phyloP scores from a whole-genome alignment of 2,888 invertebrate genomes.

The Ischnus inquisitorius region DNA sequence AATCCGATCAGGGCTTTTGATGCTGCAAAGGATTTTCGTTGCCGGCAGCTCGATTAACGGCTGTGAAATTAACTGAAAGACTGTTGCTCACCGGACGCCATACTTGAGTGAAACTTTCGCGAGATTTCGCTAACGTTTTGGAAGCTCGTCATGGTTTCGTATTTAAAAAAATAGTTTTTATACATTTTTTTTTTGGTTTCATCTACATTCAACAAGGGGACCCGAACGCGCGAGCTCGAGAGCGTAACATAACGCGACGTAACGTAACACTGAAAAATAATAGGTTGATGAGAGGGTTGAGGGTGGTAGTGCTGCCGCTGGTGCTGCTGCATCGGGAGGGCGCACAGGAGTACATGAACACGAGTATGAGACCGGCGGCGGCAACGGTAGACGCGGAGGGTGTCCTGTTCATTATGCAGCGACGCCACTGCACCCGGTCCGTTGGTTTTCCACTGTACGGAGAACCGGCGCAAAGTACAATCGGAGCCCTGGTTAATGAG shows the following conservation, averaged over 20 bases:
- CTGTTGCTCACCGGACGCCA: slow-evolving; percentile 17
- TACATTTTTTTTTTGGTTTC: slow-evolving; percentile 45
- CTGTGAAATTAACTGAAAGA: slow-evolving; percentile 48
- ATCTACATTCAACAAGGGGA: slow-evolving; percentile 64
- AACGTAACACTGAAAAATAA: slow-evolving; percentile 83
- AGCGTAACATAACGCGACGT: slow-evolving; percentile 81
- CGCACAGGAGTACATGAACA: slow-evolving; percentile 64
- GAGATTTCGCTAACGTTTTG: slow-evolving; percentile 36
- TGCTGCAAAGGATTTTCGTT: slow-evolving; percentile 17
- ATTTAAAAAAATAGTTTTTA: neutral
- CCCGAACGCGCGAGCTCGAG: slow-evolving; percentile 67
- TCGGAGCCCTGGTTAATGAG: slow-evolving; percentile 83
- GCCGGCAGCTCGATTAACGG: neutral
- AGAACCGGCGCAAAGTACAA: slow-evolving; percentile 81
- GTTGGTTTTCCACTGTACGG: slow-evolving; percentile 75
- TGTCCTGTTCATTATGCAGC: slow-evolving; percentile 84
- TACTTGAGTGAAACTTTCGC: slow-evolving; percentile 45
- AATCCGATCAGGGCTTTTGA: slow-evolving; percentile 42
- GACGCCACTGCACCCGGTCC: slow-evolving; percentile 78
- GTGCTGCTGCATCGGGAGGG: slow-evolving; percentile 56
- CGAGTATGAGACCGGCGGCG: slow-evolving; percentile 67
- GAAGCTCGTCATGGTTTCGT: slow-evolving; percentile 34
- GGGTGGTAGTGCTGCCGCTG: slow-evolving; percentile 31
- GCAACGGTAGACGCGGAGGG: slow-evolving; percentile 70
- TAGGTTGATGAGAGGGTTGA: slow-evolving; percentile 78